Base-by-base conservation (phyloP, 1,140 invertebrate genomes). In the Trypoxylus dichotomus region DNA sequence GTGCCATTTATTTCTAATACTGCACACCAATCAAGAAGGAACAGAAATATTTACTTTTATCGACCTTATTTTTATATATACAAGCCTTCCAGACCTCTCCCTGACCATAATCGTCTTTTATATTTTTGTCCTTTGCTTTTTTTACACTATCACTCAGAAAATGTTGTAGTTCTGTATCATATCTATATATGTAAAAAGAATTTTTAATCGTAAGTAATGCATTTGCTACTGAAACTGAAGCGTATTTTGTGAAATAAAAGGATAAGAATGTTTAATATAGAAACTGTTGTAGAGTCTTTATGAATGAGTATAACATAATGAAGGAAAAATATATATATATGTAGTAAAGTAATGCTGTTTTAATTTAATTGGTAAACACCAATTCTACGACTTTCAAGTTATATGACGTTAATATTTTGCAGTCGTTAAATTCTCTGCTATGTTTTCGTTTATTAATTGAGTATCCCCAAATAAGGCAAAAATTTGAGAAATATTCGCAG, bases 1-100 rank as follows among this genome's bases (percentile, higher is more conserved):
- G 60, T 63, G 60, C 60, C 60, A 63, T 63, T 63, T 63, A n/a
- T 63, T 63, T 63, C 25, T 19, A 19, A 27, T 24, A 63, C 32
- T 37, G 32, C 3, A 8, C 10, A 37, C 32, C 32, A 37, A 37
- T 37, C 3, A 37, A 37, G 0, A 37, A 47, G 3, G 13, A 15
- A 47, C 1, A 3, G n/a, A 47, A 47, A 47, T 13, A 13, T 13
- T 47, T 47, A 47, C 15, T 13, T 15, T 47, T 19, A 13, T 15
- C 43, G 43, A 47, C n/a, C 15, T 47, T 47, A 47, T 47, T 63
- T 11, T 63, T 63, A 63, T 63, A 63, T 63, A 21, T 63, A 63
- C n/a, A 63, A 47, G 11, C 11, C 43, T 37, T 37, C 32, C 5
- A 37, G 10, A 37, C 32, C 32, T 37, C 32, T 37, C 5, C 32